These are phyloP conservation scores for Coryphaenoides rupestris DNA, from an alignment of 2,113 vertebrate genomes.

Conservation along the genomic window DNA sequence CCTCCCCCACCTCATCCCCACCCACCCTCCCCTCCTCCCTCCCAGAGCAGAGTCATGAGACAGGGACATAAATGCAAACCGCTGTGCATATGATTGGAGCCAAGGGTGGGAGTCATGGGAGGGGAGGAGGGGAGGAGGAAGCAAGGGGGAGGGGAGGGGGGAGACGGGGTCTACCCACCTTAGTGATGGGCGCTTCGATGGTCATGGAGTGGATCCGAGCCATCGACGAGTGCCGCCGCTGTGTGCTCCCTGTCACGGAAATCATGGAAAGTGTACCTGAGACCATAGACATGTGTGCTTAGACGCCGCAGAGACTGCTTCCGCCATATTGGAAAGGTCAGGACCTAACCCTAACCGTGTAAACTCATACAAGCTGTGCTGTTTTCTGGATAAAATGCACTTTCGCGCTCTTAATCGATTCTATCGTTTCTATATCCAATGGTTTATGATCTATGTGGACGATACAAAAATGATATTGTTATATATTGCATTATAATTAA, in stretches of 20 bases:
- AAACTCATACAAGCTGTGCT: too few species aligned
- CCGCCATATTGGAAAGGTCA: too few species aligned
- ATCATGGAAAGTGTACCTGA: too few species aligned
- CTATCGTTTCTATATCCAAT: not conserved
- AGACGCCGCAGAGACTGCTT: too few species aligned
- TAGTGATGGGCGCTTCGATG: constrained; percentile 96
- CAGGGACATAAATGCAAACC: constrained; percentile 22
- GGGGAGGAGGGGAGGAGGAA: constrained; percentile 2
- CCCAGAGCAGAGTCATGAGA: constrained; percentile 46
- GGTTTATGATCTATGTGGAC: not conserved
- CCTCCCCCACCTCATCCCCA: too few species aligned
- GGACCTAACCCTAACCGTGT: too few species aligned
- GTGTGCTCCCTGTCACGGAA: constrained; percentile 79
- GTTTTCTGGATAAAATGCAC: too few species aligned
- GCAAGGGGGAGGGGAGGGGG: not conserved
- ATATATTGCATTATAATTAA: too few species aligned
- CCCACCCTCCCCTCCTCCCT: too few species aligned
- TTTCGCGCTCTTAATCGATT: too few species aligned
- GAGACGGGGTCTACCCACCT: constrained; percentile 76
- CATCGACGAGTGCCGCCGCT: constrained; percentile 93
- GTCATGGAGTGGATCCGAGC: constrained; percentile 98
- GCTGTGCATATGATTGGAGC: constrained; percentile 32
- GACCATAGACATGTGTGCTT: too few species aligned
- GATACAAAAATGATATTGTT: too few species aligned
- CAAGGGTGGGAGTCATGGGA: not conserved